Conservation (phyloP, 2,888 invertebrate genomes). For the Xylophagus ater region DNA sequence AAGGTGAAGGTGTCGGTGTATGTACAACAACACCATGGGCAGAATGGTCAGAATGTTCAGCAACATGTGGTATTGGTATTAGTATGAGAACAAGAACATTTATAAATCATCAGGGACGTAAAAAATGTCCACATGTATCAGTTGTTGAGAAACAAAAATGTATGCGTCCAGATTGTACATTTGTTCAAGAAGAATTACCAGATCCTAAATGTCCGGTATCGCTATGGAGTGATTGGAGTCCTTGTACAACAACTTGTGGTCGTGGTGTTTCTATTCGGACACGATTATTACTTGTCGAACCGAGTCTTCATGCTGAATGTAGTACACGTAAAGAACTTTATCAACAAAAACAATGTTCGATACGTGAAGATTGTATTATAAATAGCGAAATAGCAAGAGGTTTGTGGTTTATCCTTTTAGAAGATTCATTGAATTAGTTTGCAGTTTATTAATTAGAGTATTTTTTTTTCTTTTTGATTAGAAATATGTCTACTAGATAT, state of each 20-base stretch:
- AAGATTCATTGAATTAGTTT: neutral
- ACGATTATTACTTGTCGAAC: conserved; percentile 56
- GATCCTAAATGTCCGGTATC: conserved; percentile 67
- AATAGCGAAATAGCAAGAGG: conserved; percentile 68
- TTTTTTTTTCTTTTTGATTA: conserved; percentile 32
- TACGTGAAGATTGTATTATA: conserved; percentile 55
- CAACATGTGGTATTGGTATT: conserved; percentile 69
- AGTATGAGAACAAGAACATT: conserved; percentile 65
- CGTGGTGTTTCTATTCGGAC: conserved; percentile 64
- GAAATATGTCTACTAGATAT: conserved; percentile 72
- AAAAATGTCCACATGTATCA: conserved; percentile 67
- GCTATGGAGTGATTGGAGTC: conserved; percentile 85
- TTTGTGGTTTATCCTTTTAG: conserved; percentile 25
- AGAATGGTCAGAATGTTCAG: conserved; percentile 65
- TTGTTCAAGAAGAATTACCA: conserved; percentile 34
- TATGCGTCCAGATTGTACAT: conserved; percentile 56
- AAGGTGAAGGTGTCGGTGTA: conserved; percentile 35
- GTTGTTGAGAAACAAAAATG: conserved; percentile 66
- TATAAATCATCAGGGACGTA: conserved; percentile 60
- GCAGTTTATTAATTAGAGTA: neutral
- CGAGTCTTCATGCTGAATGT: conserved; percentile 54
- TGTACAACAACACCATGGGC: conserved; percentile 36
- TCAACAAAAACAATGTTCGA: conserved; percentile 62
- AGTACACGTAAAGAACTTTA: conserved; percentile 55
- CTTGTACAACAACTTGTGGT: conserved; percentile 82